A percentile compares a stretch with the other conserved stretches of the same genome.
Evolutionary conservation across 2,113 vertebrate species (phyloP).

Genomic region (Odobenus rosmarus): DNA sequence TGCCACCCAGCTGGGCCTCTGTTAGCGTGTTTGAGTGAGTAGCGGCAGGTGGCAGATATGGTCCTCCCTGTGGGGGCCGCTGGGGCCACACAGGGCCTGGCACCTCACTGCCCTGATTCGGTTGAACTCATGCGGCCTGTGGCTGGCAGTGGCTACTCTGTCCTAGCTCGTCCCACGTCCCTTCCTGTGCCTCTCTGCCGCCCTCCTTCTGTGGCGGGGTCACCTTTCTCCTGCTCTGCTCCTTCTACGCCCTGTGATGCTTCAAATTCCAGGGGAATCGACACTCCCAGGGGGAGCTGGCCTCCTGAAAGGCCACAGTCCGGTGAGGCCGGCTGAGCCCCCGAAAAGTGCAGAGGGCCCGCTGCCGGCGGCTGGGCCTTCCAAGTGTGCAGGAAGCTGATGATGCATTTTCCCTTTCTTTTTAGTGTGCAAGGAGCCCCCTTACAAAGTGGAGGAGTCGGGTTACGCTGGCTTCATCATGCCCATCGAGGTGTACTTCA

Average conservation of each 20-base stretch:
- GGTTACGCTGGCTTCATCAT: constrained; percentile 99
- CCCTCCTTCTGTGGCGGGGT: accelerated
- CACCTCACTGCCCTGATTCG: not conserved
- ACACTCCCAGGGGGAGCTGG: not conserved
- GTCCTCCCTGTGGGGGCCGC: not conserved
- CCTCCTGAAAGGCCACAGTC: not conserved
- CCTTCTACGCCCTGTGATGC: not conserved
- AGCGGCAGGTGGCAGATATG: not conserved
- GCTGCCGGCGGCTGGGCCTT: not conserved
- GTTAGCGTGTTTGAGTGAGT: not conserved
- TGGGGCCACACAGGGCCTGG: not conserved
- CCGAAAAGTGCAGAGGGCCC: not conserved
- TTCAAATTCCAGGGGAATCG: not conserved
- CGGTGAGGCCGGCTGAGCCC: not conserved
- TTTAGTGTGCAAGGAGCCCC: constrained; percentile 98
- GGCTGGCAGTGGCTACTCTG: not conserved
- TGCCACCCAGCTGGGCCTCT: not conserved
- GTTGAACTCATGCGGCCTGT: accelerated
- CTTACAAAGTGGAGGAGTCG: constrained; percentile 99
- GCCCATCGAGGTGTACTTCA: constrained; percentile 99
- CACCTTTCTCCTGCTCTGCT: not conserved
- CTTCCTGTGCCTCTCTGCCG: not conserved
- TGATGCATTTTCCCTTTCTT: constrained; percentile 67
- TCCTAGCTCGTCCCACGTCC: not conserved
- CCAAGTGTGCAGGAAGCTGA: not conserved